A percentile compares a stretch with the other conserved stretches of the same genome.
These are phyloP conservation scores for Neoscelio sp. DNA, from an alignment of 2,888 invertebrate species.

Conservation along the genomic window DNA sequence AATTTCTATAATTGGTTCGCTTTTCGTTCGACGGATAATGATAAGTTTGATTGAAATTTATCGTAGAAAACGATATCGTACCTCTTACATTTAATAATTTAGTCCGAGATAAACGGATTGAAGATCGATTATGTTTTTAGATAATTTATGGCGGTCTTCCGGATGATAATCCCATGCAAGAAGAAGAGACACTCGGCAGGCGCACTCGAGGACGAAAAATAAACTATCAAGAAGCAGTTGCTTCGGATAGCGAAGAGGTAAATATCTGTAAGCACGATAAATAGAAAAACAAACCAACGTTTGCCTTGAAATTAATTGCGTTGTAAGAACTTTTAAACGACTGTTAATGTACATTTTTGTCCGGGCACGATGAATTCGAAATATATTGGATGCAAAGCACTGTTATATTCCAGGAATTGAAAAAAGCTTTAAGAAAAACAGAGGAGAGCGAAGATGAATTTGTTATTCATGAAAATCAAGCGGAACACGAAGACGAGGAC, in stretches of 20 bases:
- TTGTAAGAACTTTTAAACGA: too few species aligned
- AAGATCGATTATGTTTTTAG: too few species aligned
- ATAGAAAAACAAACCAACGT: too few species aligned
- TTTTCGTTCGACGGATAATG: neutral
- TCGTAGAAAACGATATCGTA: too few species aligned
- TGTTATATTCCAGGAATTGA: conserved; percentile 80
- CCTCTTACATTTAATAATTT: too few species aligned
- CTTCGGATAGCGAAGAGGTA: conserved; percentile 90
- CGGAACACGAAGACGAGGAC: conserved; percentile 78
- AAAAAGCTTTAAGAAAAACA: conserved; percentile 82
- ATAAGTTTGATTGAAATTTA: too few species aligned
- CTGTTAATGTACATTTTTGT: conserved; percentile 18
- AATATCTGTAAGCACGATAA: conserved; percentile 73
- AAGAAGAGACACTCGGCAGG: conserved; percentile 87
- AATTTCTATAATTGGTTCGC: too few species aligned
- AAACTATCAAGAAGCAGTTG: conserved; percentile 90
- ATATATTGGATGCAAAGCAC: conserved; percentile 32
- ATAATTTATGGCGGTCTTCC: conserved; percentile 82
- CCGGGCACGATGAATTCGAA: conserved; percentile 8
- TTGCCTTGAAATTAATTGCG: too few species aligned
- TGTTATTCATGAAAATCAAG: conserved; percentile 83
- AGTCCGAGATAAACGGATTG: too few species aligned
- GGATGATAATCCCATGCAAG: conserved; percentile 79
- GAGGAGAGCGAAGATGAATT: conserved; percentile 84
- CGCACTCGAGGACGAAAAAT: conserved; percentile 90